These are phyloP conservation scores for Falco rusticolus DNA, from an alignment of 2,797 vertebrate species.

Conservation along the genomic window DNA sequence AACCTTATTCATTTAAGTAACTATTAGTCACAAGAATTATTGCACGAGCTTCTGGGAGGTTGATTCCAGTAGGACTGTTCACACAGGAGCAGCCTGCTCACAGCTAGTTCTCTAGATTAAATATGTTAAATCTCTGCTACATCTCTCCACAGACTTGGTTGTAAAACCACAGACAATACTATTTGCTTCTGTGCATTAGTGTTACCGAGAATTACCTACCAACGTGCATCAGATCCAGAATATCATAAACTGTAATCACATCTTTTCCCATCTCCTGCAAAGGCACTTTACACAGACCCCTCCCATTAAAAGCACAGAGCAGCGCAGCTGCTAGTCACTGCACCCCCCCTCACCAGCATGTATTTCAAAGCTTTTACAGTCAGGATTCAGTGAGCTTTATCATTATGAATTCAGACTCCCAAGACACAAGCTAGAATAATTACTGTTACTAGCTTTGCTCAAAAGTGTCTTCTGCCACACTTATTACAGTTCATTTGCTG, in stretches of 20 bases:
- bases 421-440: neutral
- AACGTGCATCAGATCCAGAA: neutral
- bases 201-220: neutral
- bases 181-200: neutral
- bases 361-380: neutral
- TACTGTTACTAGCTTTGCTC: conserved; percentile 2
- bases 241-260: neutral
- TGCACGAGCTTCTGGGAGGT: neutral
- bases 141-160: neutral
- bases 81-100: neutral
- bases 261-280: neutral
- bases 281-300: neutral
- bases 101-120: neutral
- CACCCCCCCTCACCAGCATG: neutral
- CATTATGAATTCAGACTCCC: neutral
- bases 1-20: neutral
- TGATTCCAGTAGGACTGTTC: neutral
- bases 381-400: neutral
- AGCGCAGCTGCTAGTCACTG: neutral
- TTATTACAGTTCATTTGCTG: neutral
- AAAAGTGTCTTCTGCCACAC: neutral
- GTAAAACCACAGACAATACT: neutral
- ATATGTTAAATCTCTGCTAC: neutral
- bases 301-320: neutral
- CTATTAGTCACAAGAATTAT: neutral